Evolutionary conservation across 2,113 vertebrate species (phyloP).

Genomic region (Mionectes macconnelli): DNA sequence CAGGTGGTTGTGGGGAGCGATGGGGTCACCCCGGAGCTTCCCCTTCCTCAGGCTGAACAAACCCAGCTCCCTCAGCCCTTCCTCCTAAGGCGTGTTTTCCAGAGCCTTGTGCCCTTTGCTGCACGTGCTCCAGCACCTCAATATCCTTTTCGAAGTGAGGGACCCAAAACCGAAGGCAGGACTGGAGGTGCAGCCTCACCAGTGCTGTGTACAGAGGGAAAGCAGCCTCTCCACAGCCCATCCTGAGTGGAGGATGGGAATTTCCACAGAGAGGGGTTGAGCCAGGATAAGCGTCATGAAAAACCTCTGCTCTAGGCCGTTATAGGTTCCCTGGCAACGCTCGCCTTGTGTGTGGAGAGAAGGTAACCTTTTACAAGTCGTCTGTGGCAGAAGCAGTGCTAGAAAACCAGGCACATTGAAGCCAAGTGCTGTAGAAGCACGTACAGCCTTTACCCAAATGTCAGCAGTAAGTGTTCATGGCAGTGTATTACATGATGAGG

Average conservation of each 20-base stretch:
- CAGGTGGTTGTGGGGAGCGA: background rate
- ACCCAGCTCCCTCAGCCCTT: background rate
- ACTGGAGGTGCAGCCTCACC: background rate
- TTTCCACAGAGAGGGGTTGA: fast-evolving
- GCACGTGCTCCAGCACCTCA: background rate
- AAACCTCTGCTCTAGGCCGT: fast-evolving
- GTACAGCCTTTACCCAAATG: background rate
- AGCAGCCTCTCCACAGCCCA: background rate
- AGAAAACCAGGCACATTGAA: background rate
- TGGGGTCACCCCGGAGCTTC: background rate
- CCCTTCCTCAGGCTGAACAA: background rate
- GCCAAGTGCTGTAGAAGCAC: too few relatives aligned
- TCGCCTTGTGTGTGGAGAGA: fast-evolving
- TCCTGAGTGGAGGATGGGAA: background rate
- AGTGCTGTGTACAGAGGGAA: background rate
- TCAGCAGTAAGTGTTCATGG: background rate
- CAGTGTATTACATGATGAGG: background rate
- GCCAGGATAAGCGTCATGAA: fast-evolving
- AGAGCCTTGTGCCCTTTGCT: background rate
- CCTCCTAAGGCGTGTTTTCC: background rate
- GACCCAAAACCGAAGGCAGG: background rate
- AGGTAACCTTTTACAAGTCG: background rate
- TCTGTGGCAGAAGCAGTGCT: background rate
- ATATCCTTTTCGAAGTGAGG: background rate
- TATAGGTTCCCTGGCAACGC: fast-evolving